Evolutionary conservation across 2,797 vertebrate species (phyloP).

Genomic region (Ceyx erithaca): DNA sequence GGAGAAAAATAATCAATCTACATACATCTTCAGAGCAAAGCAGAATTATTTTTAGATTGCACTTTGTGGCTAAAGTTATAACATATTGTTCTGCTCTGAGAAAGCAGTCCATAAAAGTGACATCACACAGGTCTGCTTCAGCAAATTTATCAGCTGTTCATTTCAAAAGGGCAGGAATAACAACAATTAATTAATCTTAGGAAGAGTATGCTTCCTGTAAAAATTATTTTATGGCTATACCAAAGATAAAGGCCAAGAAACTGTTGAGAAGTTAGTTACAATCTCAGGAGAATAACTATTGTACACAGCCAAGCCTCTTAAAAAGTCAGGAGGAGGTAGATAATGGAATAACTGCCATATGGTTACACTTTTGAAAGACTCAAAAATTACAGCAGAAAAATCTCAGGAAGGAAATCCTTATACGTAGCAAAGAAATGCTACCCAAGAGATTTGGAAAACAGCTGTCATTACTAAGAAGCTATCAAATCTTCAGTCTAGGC

Average conservation of each 20-base stretch:
- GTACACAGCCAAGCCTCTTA: neutral
- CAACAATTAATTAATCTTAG: neutral
- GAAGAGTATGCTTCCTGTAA: neutral
- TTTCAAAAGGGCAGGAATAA: neutral
- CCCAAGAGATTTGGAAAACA: neutral
- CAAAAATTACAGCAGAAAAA: neutral
- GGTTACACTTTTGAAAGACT: neutral
- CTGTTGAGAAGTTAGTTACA: neutral
- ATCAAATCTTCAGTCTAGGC: neutral
- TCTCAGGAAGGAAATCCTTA: neutral
- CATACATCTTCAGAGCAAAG: neutral
- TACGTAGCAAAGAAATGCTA: neutral
- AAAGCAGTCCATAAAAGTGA: neutral
- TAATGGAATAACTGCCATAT: neutral
- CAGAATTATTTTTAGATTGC: slow-evolving; percentile 54
- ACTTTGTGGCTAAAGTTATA: slow-evolving; percentile 15
- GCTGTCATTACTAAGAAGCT: neutral
- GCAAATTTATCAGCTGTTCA: neutral
- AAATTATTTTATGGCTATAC: neutral
- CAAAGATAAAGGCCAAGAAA: neutral
- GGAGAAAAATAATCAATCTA: slow-evolving; percentile 58
- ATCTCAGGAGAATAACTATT: neutral
- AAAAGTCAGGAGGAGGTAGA: neutral
- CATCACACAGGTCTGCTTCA: neutral
- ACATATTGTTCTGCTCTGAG: neutral